Evolutionary conservation across 2,888 invertebrate genomes (phyloP).

Genomic region (Fragum sueziense): DNA sequence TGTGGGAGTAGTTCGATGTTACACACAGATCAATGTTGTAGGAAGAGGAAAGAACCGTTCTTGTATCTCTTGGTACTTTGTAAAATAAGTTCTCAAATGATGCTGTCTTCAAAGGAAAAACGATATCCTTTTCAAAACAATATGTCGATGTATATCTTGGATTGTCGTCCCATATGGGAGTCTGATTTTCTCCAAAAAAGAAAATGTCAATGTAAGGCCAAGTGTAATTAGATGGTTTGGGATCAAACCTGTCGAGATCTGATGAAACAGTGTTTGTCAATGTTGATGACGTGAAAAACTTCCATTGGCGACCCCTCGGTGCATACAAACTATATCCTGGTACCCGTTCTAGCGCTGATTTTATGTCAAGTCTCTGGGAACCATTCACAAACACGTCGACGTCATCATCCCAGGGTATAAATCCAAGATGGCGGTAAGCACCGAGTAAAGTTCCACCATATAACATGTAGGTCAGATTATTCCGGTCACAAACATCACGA

Average conservation of each 20-base stretch:
- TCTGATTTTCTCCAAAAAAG: slow-evolving; percentile 47
- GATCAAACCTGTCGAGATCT: background rate
- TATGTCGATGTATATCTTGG: slow-evolving; percentile 34
- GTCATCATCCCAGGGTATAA: slow-evolving; percentile 69
- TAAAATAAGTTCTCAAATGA: slow-evolving; percentile 36
- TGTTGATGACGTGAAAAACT: slow-evolving; percentile 45
- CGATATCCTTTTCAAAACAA: slow-evolving; percentile 36
- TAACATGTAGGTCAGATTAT: slow-evolving; percentile 52
- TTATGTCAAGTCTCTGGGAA: slow-evolving; percentile 37
- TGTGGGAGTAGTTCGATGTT: slow-evolving; percentile 22
- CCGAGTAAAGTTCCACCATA: slow-evolving; percentile 66
- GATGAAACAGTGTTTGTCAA: background rate
- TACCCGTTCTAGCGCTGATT: slow-evolving; percentile 25
- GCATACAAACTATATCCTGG: slow-evolving; percentile 33
- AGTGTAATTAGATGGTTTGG: slow-evolving; percentile 8
- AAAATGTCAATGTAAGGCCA: slow-evolving; percentile 59
- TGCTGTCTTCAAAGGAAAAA: slow-evolving; percentile 41
- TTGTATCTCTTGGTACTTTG: slow-evolving; percentile 37
- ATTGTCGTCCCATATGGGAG: slow-evolving; percentile 55
- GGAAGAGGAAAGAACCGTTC: slow-evolving; percentile 26
- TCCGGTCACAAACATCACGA: slow-evolving; percentile 22
- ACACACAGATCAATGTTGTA: slow-evolving; percentile 47
- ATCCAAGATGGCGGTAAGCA: slow-evolving; percentile 58
- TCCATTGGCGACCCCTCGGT: slow-evolving; percentile 57
- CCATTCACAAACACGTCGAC: slow-evolving; percentile 60